phyloP scores from a whole-genome alignment of 2,797 vertebrate species.

The Neosilurus mollespiculum region DNA sequence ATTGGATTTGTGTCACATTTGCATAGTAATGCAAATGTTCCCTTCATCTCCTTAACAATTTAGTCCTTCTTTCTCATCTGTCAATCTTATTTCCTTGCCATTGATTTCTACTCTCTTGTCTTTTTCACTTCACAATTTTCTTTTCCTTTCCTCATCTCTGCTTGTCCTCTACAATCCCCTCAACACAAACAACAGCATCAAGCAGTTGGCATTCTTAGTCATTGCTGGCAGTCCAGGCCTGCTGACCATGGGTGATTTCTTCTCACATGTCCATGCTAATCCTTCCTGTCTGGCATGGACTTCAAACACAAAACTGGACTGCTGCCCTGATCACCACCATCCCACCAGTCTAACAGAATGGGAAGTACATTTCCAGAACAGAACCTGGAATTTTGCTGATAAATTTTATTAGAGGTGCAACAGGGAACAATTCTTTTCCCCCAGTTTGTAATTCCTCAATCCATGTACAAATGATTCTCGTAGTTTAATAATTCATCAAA shows the following conservation, averaged over 20 bases:
- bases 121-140: not conserved
- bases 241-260: conserved; percentile 27
- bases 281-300: conserved; percentile 40
- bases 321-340: conserved; percentile 14
- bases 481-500: not conserved
- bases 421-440: not conserved
- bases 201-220: not conserved
- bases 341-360: conserved; percentile 17
- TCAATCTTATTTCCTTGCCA: not conserved
- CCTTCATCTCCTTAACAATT: not conserved
- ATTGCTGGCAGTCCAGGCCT: not conserved
- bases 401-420: not conserved
- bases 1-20: not conserved
- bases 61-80: not conserved
- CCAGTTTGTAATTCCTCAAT: conserved; percentile 11
- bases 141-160: too few species aligned
- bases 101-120: not conserved
- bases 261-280: not conserved
- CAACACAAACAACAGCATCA: not conserved
- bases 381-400: conserved; percentile 26
- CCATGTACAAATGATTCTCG: not conserved
- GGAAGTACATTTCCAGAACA: conserved; percentile 33
- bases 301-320: conserved; percentile 44
- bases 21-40: not conserved
- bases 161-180: not conserved